These are phyloP conservation scores for Crypturellus undulatus DNA, from an alignment of 2,113 vertebrate species.

Conservation along the genomic window DNA sequence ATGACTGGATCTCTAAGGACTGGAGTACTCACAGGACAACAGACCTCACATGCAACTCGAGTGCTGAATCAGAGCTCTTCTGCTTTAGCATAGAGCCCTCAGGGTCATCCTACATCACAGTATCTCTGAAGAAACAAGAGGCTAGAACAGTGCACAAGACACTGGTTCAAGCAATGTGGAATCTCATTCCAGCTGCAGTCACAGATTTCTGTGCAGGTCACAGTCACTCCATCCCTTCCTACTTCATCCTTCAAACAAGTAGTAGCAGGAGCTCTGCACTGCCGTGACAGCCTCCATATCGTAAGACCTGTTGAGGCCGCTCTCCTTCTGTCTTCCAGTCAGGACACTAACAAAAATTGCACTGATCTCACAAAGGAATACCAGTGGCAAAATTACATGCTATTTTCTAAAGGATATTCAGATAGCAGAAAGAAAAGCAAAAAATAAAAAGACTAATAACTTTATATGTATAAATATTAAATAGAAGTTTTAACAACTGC, in stretches of 20 bases:
- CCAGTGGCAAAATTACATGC: neutral
- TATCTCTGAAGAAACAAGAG: neutral
- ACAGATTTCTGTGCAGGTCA: neutral
- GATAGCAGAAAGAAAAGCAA: neutral
- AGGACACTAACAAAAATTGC: neutral
- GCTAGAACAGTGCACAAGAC: neutral
- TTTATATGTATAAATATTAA: neutral
- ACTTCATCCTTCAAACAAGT: neutral
- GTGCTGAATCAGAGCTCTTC: neutral
- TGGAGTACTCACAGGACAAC: neutral
- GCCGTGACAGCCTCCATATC: neutral
- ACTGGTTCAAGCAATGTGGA: neutral
- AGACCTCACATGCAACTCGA: accelerated
- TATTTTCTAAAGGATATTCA: neutral
- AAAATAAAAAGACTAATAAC: neutral
- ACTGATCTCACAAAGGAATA: neutral
- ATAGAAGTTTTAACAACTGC: neutral
- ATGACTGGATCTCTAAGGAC: neutral
- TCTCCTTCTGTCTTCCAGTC: neutral
- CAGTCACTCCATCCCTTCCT: neutral
- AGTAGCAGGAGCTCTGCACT: accelerated
- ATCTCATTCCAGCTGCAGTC: neutral
- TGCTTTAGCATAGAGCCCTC: accelerated
- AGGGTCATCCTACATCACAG: neutral
- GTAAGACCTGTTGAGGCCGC: neutral